Percentiles rank a stretch among this genome's conserved stretches.
phyloP scores from a whole-genome alignment of 64 coral and sea anemone species.

The Montipora efflorescens region DNA sequence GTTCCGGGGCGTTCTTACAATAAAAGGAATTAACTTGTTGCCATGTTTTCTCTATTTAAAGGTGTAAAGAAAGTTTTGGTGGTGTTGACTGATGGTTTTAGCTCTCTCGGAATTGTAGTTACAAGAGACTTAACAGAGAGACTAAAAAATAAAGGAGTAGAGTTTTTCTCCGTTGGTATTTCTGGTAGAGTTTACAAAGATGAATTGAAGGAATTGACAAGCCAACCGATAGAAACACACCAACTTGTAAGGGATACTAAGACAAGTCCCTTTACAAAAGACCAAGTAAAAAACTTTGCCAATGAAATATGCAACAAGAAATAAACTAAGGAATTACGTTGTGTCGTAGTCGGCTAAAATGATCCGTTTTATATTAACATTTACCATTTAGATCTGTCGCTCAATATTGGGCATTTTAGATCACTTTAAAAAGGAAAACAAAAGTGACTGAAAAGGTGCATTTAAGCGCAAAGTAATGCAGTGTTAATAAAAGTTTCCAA shows the following conservation, averaged over 20 bases:
- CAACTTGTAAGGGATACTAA: background rate
- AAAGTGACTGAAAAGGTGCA: no score
- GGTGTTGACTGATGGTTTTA: conserved; percentile 27
- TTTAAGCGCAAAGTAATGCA: no score
- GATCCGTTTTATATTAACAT: no score
- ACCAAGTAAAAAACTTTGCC: background rate
- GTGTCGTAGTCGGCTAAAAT: no score
- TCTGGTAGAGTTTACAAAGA: background rate
- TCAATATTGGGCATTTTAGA: no score
- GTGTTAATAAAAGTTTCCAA: no score
- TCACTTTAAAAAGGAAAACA: no score
- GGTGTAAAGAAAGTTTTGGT: conserved; percentile 57
- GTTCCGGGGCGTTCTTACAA: no score
- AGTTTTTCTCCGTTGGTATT: conserved; percentile 44
- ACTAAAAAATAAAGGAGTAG: conserved; percentile 16
- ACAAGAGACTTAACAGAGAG: background rate
- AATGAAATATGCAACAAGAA: no score
- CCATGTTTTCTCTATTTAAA: background rate
- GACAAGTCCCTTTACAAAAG: background rate
- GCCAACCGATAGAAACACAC: conserved; percentile 16
- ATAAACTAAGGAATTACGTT: no score
- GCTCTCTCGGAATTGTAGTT: background rate
- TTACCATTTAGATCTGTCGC: no score
- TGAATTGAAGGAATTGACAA: conserved; percentile 31
- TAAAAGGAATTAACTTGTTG: background rate